Evolutionary conservation across 2,113 vertebrate genomes (phyloP).

Genomic region (Scomber colias): DNA sequence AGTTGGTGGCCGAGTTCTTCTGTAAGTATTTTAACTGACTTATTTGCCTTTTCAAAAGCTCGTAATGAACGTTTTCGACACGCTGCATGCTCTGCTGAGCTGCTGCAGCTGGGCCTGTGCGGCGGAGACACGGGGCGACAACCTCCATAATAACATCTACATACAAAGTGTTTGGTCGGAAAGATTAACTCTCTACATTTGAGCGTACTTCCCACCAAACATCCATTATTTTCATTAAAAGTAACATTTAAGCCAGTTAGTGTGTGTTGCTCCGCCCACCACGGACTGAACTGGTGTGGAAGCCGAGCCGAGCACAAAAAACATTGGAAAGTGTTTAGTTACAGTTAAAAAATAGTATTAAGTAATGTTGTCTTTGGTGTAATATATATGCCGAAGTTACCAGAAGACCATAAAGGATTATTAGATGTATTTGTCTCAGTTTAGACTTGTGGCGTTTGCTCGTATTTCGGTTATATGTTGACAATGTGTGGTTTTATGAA

Average conservation of each 20-base stretch:
- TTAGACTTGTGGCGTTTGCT: too few relatives aligned
- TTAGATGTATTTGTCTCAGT: neutral
- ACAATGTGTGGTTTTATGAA: too few relatives aligned
- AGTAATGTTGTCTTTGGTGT: too few relatives aligned
- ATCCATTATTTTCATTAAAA: neutral
- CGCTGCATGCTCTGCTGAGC: neutral
- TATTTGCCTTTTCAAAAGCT: neutral
- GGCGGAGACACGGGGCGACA: too few relatives aligned
- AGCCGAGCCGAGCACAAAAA: too few relatives aligned
- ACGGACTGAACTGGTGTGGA: neutral
- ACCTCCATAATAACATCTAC: neutral
- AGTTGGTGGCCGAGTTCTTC: conserved; percentile 95
- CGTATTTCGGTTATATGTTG: neutral
- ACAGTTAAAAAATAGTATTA: too few relatives aligned
- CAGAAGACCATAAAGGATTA: too few relatives aligned
- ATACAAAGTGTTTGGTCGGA: neutral
- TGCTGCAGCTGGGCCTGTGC: conserved; percentile 5
- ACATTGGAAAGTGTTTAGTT: neutral
- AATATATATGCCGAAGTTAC: neutral
- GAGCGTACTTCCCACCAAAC: neutral
- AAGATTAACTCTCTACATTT: accelerated
- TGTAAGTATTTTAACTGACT: conserved; percentile 83
- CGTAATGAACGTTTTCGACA: neutral
- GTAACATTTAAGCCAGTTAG: too few relatives aligned
- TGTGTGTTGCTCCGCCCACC: conserved; percentile 15